Base-by-base conservation (phyloP, 2,888 invertebrate species). In the Euzetes globulus region DNA sequence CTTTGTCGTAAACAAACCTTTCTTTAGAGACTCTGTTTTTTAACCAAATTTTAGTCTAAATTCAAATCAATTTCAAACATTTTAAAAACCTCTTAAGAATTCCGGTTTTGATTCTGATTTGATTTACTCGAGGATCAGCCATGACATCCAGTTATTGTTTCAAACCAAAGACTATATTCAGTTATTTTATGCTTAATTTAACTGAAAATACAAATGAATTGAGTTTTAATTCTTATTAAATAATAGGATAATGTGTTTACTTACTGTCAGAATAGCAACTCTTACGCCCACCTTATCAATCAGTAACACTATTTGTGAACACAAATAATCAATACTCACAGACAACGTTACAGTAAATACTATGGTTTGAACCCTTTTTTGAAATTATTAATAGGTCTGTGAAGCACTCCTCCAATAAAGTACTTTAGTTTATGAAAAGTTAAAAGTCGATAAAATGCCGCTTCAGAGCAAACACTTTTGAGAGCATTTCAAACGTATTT, bases 1-100 rank as follows among this genome's bases (percentile, higher is more conserved):
- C 95, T 81, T 89, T 91, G 81, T 93, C 92, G 82, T 94, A 95
- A 71, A 89, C 88, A 7, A 88, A 84, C 82, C 92, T 94, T 82
- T 96, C 95, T 83, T 94, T 95, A 6, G 92, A 87, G 79, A 94
- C 72, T 58, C 78, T 78, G 25, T 4, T 74, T 74, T 37, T 68
- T 29, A 22, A 19, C 33, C 13, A 45, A 29, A 22, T 15, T 7
- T 41, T 19, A 68, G 3, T 33, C 19, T 11, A 41, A 41, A n/a
- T 9, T 41, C 11, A 11, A 41, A 41, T 41, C 13, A 9, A 68
- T 22, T 22, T 22, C 37, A 45, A 41, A 37, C 19, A 22, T 13
- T 29, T 65, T 68, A 17, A 71, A 55, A 15, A 75, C 75, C 75
- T 65, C 70, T 75, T 75, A 47, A 75, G 52, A 47, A 75, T 68